Evolutionary conservation across 1,140 invertebrate species (phyloP).

Genomic region (Zaprionus ghesquierei): DNA sequence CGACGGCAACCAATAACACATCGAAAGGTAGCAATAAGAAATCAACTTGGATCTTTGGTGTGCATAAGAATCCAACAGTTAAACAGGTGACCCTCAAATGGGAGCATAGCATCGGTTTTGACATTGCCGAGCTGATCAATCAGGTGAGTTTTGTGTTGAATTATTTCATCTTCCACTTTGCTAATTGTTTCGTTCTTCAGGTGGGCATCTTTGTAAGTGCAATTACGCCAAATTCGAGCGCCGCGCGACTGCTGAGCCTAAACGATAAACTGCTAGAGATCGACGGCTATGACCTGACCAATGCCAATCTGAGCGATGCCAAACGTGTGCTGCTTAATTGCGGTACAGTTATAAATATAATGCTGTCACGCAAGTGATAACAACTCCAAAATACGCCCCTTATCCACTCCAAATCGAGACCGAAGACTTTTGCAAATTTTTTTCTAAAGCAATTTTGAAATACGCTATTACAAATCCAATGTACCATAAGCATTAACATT

Average conservation of each 20-base stretch:
- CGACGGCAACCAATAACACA: constrained; percentile 67
- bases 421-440: constrained; percentile 79
- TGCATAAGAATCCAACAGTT: constrained; percentile 85
- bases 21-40: constrained; percentile 57
- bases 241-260: constrained; percentile 84
- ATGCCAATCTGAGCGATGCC: constrained; percentile 84
- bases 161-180: not conserved
- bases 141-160: constrained; percentile 35
- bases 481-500: constrained; percentile 52
- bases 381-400: constrained; percentile 5
- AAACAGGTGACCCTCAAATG: constrained; percentile 76
- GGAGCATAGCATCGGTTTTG: constrained; percentile 66
- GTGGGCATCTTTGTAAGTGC: constrained; percentile 85
- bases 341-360: constrained; percentile 84
- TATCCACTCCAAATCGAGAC: constrained; percentile 52
- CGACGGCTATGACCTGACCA: constrained; percentile 86
- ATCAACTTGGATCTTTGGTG: constrained; percentile 85
- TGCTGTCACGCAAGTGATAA: constrained; percentile 83
- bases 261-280: constrained; percentile 86
- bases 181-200: constrained; percentile 50
- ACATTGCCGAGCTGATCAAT: constrained; percentile 68
- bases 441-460: constrained; percentile 62
- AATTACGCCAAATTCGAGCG: constrained; percentile 84
- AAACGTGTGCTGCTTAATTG: constrained; percentile 84
- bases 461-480: constrained; percentile 37